These are phyloP conservation scores for Mythimna ferrago DNA, from an alignment of 2,888 invertebrate species.

Conservation along the genomic window DNA sequence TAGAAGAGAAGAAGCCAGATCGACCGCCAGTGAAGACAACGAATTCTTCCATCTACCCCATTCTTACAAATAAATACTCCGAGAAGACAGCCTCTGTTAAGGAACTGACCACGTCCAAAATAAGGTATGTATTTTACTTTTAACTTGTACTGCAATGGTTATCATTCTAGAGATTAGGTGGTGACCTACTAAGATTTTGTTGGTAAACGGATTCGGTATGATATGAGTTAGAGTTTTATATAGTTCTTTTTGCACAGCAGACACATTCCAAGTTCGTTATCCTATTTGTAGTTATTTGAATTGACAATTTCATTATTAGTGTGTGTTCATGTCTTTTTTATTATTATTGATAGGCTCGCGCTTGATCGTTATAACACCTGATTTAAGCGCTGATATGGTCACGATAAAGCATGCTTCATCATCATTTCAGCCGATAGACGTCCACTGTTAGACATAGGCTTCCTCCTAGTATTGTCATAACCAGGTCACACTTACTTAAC, in stretches of 20 bases:
- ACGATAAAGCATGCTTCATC: no score
- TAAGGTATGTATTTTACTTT: conserved; percentile 80
- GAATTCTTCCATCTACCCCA: conserved; percentile 78
- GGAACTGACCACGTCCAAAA: conserved; percentile 86
- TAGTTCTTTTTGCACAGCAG: background rate
- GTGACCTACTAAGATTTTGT: conserved; percentile 52
- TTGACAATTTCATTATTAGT: conserved; percentile 4
- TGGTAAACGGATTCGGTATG: conserved; percentile 7
- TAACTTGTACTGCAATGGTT: conserved; percentile 9
- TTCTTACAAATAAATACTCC: conserved; percentile 84
- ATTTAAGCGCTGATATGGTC: no score
- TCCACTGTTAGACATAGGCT: no score
- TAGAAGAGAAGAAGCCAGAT: conserved; percentile 87
- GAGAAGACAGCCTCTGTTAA: conserved; percentile 87
- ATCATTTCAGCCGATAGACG: no score
- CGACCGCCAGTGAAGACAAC: conserved; percentile 82
- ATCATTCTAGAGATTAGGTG: conserved; percentile 33
- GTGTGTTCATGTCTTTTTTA: background rate
- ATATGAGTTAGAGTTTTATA: background rate
- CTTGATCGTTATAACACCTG: no score
- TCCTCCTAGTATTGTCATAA: no score
- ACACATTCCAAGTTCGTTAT: background rate
- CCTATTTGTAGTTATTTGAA: background rate
- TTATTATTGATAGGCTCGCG: no score
- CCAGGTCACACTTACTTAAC: no score